Base-by-base conservation (phyloP, 1,140 invertebrate species). In the Xylocopa sonorina region DNA sequence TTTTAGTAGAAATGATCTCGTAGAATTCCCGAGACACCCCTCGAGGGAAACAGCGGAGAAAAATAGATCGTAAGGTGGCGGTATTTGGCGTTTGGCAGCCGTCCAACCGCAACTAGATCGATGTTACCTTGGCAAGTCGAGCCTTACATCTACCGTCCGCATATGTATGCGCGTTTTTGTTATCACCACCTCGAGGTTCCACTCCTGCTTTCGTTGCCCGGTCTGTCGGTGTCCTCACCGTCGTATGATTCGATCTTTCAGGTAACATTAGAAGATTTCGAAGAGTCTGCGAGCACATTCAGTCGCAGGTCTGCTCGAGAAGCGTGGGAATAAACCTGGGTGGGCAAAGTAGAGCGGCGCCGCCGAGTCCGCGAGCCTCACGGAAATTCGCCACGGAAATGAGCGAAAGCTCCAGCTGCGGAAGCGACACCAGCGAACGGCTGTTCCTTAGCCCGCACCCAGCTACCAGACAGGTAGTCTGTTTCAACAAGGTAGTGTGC, bases 251-350 rank as follows among this genome's bases (percentile, higher is more conserved):
- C 16, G 32, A 34, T 27, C 7, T 80, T 75, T 38, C 91, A 98
- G 98, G 98, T 67, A 99, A 99, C 89, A 98, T 99, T 80, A 95
- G 98, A 81, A 95, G 98, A 82, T 99, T 99, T 92, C 95, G 98
- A 78, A 95, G 98, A 86, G 98, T 99, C 68, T 99, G 98, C 93
- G 98, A 99, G 92, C 97, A 99, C 91, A 98, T 99, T 78, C 98
- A 99, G 91, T 95, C 96, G 6, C 97, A 98, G 87, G 96, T 98
- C 55, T 97, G 97, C 81, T 93, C 90, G 16, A 89, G 94, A 83
- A 90, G 89, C 68, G 86, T 88, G 7, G 87, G 88, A 38, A 53
- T 92, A 38, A 89, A 93, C 51, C 90, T 94, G 24, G 91, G 93
- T 5, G 92, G 94, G 27, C 94, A 94, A 4, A 93, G 93, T 57